These are phyloP conservation scores for Tethya wilhelma DNA, from an alignment of 37 sponge, comb jelly and placozoan species.

Conservation along the genomic window DNA sequence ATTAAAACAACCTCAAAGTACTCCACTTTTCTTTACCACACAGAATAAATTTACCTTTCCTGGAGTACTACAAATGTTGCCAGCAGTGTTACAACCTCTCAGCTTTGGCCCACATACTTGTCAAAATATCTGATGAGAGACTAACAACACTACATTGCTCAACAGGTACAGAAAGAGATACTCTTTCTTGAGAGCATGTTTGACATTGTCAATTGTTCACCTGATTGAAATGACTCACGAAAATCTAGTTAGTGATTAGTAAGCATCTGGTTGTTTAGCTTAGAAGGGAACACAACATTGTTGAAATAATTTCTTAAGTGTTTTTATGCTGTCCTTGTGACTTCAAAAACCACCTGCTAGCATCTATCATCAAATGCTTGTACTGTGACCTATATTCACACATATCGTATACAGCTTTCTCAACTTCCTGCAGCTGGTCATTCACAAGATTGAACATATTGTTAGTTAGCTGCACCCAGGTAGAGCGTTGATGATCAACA, in stretches of 20 bases:
- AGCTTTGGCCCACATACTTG: not conserved
- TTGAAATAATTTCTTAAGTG: no score
- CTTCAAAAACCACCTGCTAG: not conserved
- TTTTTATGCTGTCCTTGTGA: not conserved
- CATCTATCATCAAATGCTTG: not conserved
- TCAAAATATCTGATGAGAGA: not conserved
- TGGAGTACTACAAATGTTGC: not conserved
- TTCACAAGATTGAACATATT: not conserved
- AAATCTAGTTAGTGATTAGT: no score
- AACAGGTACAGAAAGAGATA: not conserved
- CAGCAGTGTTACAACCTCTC: not conserved
- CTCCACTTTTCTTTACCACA: not conserved
- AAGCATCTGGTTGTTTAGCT: no score
- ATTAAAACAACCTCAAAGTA: no score
- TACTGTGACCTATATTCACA: not conserved
- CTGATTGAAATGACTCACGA: not conserved
- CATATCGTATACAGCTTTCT: not conserved
- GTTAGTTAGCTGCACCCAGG: not conserved
- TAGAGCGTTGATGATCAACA: not conserved
- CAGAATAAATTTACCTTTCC: not conserved
- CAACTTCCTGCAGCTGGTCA: not conserved
- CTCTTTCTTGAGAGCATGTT: not conserved
- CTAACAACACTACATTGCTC: not conserved
- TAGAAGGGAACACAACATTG: no score
- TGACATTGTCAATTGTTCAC: not conserved